Percentiles rank a stretch among this genome's conserved stretches.
These are phyloP conservation scores for Panorpa germanica DNA, from an alignment of 2,888 invertebrate species.

Conservation along the genomic window DNA sequence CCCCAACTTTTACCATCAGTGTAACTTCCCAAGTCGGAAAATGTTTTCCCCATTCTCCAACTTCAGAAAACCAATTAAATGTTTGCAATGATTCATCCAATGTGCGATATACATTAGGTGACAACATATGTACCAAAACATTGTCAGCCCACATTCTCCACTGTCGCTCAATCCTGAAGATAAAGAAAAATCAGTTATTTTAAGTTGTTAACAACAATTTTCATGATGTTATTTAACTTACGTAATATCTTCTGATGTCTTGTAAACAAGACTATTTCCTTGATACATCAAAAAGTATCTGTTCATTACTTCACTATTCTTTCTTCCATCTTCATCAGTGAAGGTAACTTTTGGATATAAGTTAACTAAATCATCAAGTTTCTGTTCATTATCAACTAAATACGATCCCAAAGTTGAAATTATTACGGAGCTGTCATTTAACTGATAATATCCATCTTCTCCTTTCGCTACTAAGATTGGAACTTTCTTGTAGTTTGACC, in stretches of 20 bases:
- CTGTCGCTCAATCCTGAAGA: constrained; percentile 68
- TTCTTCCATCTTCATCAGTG: constrained; percentile 44
- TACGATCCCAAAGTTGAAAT: constrained; percentile 73
- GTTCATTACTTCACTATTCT: constrained; percentile 60
- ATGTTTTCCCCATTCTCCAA: constrained; percentile 79
- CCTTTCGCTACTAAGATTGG: constrained; percentile 70
- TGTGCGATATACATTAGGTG: constrained; percentile 92
- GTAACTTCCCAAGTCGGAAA: constrained; percentile 74
- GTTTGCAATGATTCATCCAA: constrained; percentile 70
- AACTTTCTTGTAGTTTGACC: constrained; percentile 90
- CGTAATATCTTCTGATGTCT: constrained; percentile 34
- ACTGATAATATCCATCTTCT: constrained; percentile 58
- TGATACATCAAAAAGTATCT: constrained; percentile 77
- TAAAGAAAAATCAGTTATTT: constrained; percentile 2
- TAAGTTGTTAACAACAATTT: no score
- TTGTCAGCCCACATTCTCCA: constrained; percentile 95
- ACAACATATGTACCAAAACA: constrained; percentile 77
- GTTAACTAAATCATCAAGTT: constrained; percentile 48
- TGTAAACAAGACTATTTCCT: constrained; percentile 29
- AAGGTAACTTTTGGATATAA: constrained; percentile 57
- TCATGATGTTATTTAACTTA: constrained; percentile 20
- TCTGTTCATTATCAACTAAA: constrained; percentile 35
- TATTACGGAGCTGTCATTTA: constrained; percentile 89
- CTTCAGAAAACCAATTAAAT: constrained; percentile 85
- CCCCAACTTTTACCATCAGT: constrained; percentile 81